Base-by-base conservation (phyloP, 2,113 vertebrate species). In the Atrichornis clamosus region DNA sequence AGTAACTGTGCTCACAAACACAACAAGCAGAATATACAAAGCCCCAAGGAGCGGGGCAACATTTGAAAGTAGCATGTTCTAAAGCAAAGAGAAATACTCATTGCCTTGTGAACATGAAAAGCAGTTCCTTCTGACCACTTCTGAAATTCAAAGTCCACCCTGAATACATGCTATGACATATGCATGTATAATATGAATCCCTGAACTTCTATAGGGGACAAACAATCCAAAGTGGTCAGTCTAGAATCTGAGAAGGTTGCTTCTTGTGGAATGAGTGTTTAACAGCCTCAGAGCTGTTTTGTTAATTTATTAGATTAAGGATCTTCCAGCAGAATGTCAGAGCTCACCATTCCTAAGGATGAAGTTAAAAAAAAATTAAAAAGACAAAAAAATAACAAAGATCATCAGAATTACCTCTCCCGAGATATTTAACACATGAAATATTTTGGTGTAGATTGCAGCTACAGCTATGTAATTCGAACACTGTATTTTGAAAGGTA, bases 231-330 rank as follows among this genome's bases (percentile, higher is more conserved):
- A 67, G 52, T 2, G 33, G 14, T 20, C 26, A 50, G 22, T 20
- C 13, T 18, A 37, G 33, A 15, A 79, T 27, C 53, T 64, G 27
- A 56, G 42, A 55, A n/a, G 20, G 23, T 37, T 28, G 21, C 3
- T 75, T 73, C n/a, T 33, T 13, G 7, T 26, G 30, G 14, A 67
- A 19, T 0, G 0, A 70, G 33, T 2, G 2, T 55, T 37, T 27
- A 28, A 52, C 9, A 55, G n/a, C 10, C 55, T 53, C 42, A 53
- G 52, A 5, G 2, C 5, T 52, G 62, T 41, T 72, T 30, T 26
- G 35, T 28, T 42, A 50, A 44, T 55, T 68, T 60, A 69, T 13
- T 16, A 67, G 44, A 76, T 41, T 32, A 82, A 75, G 21, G n/a
- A 67, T n/a, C 14, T 88, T 69, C 49, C 50, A 63, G 20, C 11